Percentiles rank a stretch among this genome's conserved stretches.
Conservation (phyloP, 2,888 invertebrate genomes). For the Odontocerum albicorne region DNA sequence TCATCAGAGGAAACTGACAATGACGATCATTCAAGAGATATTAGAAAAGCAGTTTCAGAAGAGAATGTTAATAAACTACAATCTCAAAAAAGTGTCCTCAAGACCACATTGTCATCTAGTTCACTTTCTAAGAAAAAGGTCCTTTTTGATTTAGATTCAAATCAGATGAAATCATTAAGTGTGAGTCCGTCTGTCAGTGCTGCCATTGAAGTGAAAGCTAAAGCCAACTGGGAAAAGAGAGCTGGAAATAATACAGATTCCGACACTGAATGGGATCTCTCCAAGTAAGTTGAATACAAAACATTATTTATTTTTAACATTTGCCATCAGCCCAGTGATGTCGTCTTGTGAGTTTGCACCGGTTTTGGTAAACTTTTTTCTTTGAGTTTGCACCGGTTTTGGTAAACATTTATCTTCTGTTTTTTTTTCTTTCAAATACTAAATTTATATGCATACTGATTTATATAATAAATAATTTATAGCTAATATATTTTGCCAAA, state of each 20-base stretch:
- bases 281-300: slow-evolving; percentile 55
- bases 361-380: no score
- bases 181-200: slow-evolving; percentile 56
- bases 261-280: slow-evolving; percentile 57
- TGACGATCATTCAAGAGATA: slow-evolving; percentile 34
- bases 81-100: slow-evolving; percentile 60
- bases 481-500: no score
- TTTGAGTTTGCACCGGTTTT: no score
- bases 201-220: slow-evolving; percentile 34
- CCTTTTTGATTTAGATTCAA: slow-evolving; percentile 62
- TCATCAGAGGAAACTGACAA: slow-evolving; percentile 20
- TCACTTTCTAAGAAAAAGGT: slow-evolving; percentile 65
- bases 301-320: no score
- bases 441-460: no score
- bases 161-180: slow-evolving; percentile 57
- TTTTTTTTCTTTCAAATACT: no score
- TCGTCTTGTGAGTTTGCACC: no score
- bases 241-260: slow-evolving; percentile 47
- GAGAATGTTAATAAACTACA: slow-evolving; percentile 39
- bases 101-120: slow-evolving; percentile 57
- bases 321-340: no score
- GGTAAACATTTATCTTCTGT: no score
- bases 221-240: slow-evolving; percentile 23
- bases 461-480: no score
- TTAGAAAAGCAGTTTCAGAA: slow-evolving; percentile 41